Conservation (phyloP, 2,797 vertebrate genomes). For the Gymnodraco acuticeps region DNA sequence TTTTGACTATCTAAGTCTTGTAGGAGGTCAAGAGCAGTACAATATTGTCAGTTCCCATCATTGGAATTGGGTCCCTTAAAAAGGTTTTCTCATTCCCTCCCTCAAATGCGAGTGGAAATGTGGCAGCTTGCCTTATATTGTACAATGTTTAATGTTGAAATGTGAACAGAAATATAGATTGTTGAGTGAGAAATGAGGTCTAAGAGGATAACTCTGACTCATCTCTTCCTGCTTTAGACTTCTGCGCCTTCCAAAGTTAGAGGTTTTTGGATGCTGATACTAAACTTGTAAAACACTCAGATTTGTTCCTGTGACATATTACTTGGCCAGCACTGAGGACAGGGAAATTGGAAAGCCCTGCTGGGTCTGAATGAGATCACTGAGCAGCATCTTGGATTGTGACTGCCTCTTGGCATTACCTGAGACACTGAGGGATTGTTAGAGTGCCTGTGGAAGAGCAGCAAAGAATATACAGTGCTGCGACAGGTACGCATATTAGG, state of each 20-base stretch:
- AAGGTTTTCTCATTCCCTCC: background rate
- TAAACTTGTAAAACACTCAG: conserved; percentile 43
- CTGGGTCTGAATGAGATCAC: conserved; percentile 40
- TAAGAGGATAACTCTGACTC: conserved; percentile 37
- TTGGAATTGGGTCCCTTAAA: conserved; percentile 10
- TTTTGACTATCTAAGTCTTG: background rate
- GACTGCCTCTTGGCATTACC: conserved; percentile 39
- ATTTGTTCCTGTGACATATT: conserved; percentile 51
- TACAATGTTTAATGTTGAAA: conserved; percentile 4
- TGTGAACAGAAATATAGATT: conserved; percentile 12
- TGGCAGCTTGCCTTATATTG: conserved; percentile 15
- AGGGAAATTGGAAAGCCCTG: conserved; percentile 26
- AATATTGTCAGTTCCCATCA: conserved; percentile 5
- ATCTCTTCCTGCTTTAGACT: conserved; percentile 30
- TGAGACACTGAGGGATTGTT: conserved; percentile 20
- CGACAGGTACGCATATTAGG: too few species aligned
- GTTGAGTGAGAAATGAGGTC: conserved; percentile 32
- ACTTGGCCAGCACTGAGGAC: conserved; percentile 32
- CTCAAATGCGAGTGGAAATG: conserved; percentile 2
- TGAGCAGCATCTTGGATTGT: conserved; percentile 42
- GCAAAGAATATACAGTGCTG: too few species aligned
- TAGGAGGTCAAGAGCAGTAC: background rate
- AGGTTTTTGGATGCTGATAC: conserved; percentile 35
- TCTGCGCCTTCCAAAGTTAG: conserved; percentile 35
- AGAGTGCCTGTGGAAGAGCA: conserved; percentile 4